phyloP scores from a whole-genome alignment of 2,797 vertebrate species.

The Anniella stebbinsi region DNA sequence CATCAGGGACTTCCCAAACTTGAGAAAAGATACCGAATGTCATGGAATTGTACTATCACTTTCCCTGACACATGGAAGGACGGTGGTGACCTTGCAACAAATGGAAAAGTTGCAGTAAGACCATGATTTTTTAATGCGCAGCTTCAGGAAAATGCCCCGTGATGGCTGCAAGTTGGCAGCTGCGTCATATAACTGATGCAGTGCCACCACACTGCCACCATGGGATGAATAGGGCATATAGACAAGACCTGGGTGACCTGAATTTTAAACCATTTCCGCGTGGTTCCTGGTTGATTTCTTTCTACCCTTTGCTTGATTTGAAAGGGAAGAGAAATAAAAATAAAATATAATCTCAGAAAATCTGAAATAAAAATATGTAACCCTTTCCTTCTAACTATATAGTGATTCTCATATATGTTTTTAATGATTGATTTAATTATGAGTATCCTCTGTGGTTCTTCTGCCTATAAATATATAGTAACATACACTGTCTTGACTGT shows the following conservation, averaged over 20 bases:
- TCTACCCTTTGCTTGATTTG: neutral
- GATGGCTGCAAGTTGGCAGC: too few relatives aligned
- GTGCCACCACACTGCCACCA: too few relatives aligned
- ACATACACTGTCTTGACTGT: constrained; percentile 21
- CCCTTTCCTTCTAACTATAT: neutral
- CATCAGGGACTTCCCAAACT: too few relatives aligned
- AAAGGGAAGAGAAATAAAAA: constrained; percentile 31
- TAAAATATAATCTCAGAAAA: neutral
- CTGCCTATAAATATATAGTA: constrained; percentile 48
- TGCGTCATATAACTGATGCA: too few relatives aligned
- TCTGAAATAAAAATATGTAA: constrained; percentile 2
- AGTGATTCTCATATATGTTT: neutral
- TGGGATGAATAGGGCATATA: too few relatives aligned
- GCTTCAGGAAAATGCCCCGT: too few relatives aligned
- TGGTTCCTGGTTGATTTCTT: neutral
- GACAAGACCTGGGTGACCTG: neutral
- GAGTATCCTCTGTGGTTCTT: constrained; percentile 18
- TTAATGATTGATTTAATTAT: neutral
- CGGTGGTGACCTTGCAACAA: too few relatives aligned
- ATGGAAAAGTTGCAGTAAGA: too few relatives aligned
- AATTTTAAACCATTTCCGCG: neutral
- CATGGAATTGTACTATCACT: too few relatives aligned
- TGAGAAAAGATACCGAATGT: too few relatives aligned
- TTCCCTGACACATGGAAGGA: too few relatives aligned
- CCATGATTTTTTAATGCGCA: too few relatives aligned